These are phyloP conservation scores for Syndactyla subalaris DNA, from an alignment of 2,797 vertebrate species.

Conservation along the genomic window DNA sequence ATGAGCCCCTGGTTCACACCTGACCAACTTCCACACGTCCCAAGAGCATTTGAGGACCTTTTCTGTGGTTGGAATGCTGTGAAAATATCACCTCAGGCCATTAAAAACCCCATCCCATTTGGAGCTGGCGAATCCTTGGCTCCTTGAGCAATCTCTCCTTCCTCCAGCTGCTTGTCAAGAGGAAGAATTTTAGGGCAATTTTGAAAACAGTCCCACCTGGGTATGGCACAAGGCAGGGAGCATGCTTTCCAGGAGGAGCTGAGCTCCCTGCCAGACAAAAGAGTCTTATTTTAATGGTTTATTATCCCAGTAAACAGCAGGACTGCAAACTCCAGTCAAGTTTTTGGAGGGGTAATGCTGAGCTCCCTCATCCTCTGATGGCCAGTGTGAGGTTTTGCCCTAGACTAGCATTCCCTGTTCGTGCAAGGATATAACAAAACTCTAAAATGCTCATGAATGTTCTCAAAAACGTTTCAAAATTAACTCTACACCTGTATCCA, in stretches of 20 bases:
- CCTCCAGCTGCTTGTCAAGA: not conserved
- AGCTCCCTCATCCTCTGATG: fast-evolving
- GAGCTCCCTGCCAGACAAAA: not conserved
- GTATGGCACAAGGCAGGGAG: not conserved
- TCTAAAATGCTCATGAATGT: not conserved
- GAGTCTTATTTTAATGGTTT: not conserved
- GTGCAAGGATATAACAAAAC: not conserved
- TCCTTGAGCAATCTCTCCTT: not conserved
- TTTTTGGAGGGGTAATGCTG: not conserved
- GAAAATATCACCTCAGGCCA: not conserved
- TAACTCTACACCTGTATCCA: not conserved
- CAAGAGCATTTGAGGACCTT: not conserved
- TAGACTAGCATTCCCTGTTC: not conserved
- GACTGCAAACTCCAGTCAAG: not conserved
- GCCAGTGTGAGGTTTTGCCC: not conserved
- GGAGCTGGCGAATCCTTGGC: not conserved
- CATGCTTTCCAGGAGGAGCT: not conserved
- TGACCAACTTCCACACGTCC: not conserved
- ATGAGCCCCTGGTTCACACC: not conserved
- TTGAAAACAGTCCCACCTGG: not conserved
- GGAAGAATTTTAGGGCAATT: not conserved
- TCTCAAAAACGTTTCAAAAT: not conserved
- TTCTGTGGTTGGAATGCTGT: not conserved
- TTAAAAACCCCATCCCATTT: not conserved
- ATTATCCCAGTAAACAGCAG: not conserved